Evolutionary conservation across 2,888 invertebrate species (phyloP), one percentile per base, ranked within the genome.

Genomic region (Drosophila mimetica): DNA sequence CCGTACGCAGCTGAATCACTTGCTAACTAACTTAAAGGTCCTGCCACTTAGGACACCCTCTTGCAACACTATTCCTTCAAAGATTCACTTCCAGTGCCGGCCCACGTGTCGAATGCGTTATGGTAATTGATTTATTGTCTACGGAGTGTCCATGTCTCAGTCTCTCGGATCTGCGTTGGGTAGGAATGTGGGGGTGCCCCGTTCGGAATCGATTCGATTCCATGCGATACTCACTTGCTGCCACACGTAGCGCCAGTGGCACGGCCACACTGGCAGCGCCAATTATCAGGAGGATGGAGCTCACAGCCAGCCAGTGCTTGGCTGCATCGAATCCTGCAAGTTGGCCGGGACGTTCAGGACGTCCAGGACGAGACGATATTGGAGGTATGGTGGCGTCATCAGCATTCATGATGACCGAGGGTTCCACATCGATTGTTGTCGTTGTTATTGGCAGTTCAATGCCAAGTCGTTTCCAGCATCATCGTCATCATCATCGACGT

Each of bases 181-280:
- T n/a, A 8, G 13, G n/a, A n/a, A 18, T 28, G 11, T 8, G 9
- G 28, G 28, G 14, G 22, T 11, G 25, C 25, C 34, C 18, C 18
- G 16, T 16, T 16, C 13, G 4, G 22, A 14, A 18, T 44, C 16
- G 44, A 16, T 42, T 36, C 44, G 44, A 16, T 57, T 55, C 42
- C 34, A 20, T 39, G 48, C 34, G 41, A 41, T 84, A 91, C 90
- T 91, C 89, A 92, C 92, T 91, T 77, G 95, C 95, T 75, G 95
- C 94, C 53, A 96, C 95, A 88, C 96, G 94, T 89, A 96, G 93
- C 53, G 96, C 96, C 84, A 96, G 93, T 7, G 96, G 96, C 22
- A 96, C 96, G 22, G 96, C 96, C 71, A 96, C 96, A 84, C 96
- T 96, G 55, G 96, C 96, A 70, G 96, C 95, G 58, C 96, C 96